These are phyloP conservation scores for Ariopsis seemanni DNA, from an alignment of 2,113 vertebrate species.

Conservation along the genomic window DNA sequence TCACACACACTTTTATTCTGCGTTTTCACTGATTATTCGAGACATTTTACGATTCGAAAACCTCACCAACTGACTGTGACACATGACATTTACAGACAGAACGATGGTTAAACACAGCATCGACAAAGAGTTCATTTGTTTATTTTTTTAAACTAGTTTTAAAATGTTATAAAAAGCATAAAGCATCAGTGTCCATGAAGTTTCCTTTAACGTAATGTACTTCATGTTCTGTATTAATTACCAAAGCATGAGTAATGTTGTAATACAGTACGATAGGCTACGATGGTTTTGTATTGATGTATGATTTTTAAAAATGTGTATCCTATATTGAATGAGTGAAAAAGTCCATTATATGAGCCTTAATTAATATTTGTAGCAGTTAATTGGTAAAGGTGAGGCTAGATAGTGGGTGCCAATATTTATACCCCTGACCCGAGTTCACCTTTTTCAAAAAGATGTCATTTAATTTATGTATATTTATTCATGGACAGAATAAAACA, in stretches of 20 bases:
- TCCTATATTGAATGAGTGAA: background rate
- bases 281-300: background rate
- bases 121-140: background rate
- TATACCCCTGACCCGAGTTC: background rate
- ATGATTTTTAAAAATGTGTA: background rate
- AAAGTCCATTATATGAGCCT: background rate
- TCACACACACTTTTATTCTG: background rate
- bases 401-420: background rate
- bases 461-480: background rate
- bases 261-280: background rate
- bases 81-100: background rate
- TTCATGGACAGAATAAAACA: background rate
- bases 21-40: background rate
- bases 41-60: background rate
- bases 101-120: background rate
- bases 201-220: background rate
- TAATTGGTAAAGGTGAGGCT: background rate
- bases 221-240: background rate
- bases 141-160: background rate
- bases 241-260: background rate
- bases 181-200: background rate
- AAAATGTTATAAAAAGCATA: background rate
- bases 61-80: background rate
- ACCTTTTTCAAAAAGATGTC: background rate
- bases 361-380: background rate